Evolutionary conservation across 1,140 invertebrate species (phyloP).

Genomic region (Ptiloglossa arizonensis): DNA sequence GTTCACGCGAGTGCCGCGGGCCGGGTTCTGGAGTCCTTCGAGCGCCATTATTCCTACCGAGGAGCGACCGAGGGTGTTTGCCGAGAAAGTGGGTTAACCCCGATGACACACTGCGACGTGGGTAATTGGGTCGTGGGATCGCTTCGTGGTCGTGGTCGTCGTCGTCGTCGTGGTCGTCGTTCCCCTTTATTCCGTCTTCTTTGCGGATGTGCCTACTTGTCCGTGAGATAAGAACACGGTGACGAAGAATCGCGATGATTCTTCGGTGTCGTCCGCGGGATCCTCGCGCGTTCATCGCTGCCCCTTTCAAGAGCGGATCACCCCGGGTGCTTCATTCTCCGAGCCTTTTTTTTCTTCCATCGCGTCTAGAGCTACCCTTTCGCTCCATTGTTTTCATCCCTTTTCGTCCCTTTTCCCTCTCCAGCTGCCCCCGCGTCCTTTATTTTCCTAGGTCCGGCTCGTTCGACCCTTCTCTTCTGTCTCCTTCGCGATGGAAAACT

Average conservation of each 20-base stretch:
- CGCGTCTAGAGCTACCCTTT: neutral
- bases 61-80: neutral
- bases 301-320: neutral
- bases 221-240: constrained; percentile 2
- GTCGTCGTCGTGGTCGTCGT: no score
- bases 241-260: neutral
- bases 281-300: neutral
- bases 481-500: constrained; percentile 11
- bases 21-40: neutral
- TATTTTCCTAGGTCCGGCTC: neutral
- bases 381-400: neutral
- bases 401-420: neutral
- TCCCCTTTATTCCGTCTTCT: neutral
- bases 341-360: neutral
- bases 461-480: neutral
- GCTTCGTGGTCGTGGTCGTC: no score
- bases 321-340: neutral
- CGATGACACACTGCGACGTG: neutral
- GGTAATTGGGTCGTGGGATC: constrained; percentile 14
- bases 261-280: neutral
- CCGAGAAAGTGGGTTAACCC: neutral
- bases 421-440: neutral
- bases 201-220: neutral
- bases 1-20: no score
- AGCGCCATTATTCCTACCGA: neutral